These are phyloP conservation scores for Ctenicera cuprea DNA, from an alignment of 2,888 invertebrate genomes.

Conservation along the genomic window DNA sequence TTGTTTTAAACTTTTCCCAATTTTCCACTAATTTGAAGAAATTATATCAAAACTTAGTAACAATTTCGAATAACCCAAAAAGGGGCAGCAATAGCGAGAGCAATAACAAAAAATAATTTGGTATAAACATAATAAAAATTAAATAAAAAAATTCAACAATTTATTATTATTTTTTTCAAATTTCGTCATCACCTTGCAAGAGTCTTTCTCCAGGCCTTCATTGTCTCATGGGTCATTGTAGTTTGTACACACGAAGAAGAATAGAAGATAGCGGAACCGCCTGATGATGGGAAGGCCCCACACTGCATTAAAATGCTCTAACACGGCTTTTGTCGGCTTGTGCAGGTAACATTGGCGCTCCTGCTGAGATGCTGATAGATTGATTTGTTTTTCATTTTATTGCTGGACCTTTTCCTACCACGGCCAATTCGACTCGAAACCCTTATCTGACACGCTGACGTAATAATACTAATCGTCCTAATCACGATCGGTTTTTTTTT, in stretches of 20 bases:
- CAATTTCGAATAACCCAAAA: too few species aligned
- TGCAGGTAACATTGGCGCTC: conserved; percentile 65
- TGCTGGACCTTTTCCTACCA: conserved; percentile 37
- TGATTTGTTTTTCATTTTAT: conserved; percentile 69
- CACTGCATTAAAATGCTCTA: conserved; percentile 66
- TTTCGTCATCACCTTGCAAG: too few species aligned
- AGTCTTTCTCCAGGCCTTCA: too few species aligned
- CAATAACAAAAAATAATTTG: too few species aligned
- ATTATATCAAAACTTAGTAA: too few species aligned
- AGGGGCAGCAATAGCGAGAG: too few species aligned
- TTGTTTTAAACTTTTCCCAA: too few species aligned
- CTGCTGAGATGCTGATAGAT: conserved; percentile 71
- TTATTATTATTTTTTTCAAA: too few species aligned
- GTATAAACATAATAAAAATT: too few species aligned
- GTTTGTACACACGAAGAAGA: conserved; percentile 3
- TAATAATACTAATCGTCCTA: conserved; percentile 1
- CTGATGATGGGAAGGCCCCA: conserved; percentile 50
- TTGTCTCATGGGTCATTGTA: not conserved
- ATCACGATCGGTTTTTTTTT: not conserved
- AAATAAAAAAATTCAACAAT: too few species aligned
- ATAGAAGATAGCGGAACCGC: conserved; percentile 38
- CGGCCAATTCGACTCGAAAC: not conserved
- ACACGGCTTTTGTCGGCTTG: conserved; percentile 71
- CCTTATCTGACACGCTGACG: conserved; percentile 8
- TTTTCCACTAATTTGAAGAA: too few species aligned